These are phyloP conservation scores for Zoanthus sansibaricus DNA, from an alignment of 92 coral and sea anemone species.

Conservation along the genomic window DNA sequence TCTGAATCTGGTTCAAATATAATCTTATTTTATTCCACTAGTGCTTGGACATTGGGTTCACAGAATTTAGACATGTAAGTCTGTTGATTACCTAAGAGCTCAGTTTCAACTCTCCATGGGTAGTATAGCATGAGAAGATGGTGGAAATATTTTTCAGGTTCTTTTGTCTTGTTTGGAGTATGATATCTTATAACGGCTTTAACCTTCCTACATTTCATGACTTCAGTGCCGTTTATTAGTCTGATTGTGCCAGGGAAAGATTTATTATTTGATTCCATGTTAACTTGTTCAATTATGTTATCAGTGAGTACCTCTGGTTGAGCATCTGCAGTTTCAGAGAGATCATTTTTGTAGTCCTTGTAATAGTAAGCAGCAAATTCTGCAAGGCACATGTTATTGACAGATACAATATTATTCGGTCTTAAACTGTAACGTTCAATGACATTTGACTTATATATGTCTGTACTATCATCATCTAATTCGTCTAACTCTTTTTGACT, in stretches of 20 bases:
- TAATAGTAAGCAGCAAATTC: constrained; percentile 12
- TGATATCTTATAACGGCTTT: constrained; percentile 9
- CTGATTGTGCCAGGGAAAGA: constrained; percentile 9
- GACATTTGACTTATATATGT: constrained; percentile 11
- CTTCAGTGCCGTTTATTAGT: constrained; percentile 11
- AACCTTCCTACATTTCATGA: constrained; percentile 10
- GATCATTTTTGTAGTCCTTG: constrained; percentile 13
- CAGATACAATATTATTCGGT: constrained; percentile 41
- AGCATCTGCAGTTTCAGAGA: constrained; percentile 14
- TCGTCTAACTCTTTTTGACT: constrained; percentile 10
- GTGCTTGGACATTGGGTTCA: constrained; percentile 15
- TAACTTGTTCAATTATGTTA: constrained; percentile 6
- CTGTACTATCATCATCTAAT: constrained; percentile 12
- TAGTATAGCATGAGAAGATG: constrained; percentile 10
- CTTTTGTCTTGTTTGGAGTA: constrained; percentile 13
- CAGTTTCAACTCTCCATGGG: constrained; percentile 15
- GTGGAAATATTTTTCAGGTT: constrained; percentile 9
- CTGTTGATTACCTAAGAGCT: constrained; percentile 14
- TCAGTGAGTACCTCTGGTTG: constrained; percentile 15
- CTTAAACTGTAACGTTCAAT: constrained; percentile 32
- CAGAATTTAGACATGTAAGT: constrained; percentile 12
- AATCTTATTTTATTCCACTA: neutral
- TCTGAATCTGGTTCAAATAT: constrained; percentile 3
- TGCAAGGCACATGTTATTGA: constrained; percentile 36
- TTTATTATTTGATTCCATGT: constrained; percentile 11